phyloP scores from a whole-genome alignment of 1,140 invertebrate species.

The Littorina saxatilis region DNA sequence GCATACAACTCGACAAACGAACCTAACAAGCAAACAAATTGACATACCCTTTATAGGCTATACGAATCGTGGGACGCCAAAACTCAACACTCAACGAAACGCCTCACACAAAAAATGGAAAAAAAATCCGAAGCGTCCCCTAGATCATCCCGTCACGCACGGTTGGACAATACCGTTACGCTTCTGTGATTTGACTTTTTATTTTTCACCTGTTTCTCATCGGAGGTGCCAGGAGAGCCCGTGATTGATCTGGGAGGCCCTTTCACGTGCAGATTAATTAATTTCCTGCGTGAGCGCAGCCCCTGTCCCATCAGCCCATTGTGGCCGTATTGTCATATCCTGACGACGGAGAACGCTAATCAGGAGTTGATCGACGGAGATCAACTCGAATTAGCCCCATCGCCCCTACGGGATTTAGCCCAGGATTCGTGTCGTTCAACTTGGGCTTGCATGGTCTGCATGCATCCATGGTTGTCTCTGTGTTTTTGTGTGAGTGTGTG shows the following conservation, averaged over 20 bases:
- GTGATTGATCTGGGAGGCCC: neutral
- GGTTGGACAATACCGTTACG: neutral
- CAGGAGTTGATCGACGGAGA: neutral
- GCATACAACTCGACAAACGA: no score
- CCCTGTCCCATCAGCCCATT: conserved; percentile 5
- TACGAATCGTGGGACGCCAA: no score
- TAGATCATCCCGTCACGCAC: conserved; percentile 7
- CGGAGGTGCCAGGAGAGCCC: neutral
- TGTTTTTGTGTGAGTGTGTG: no score
- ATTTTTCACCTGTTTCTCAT: neutral
- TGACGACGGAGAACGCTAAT: neutral
- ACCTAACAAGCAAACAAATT: no score
- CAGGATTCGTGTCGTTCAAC: neutral
- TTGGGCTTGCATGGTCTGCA: no score
- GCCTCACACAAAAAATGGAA: no score
- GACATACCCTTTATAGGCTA: no score
- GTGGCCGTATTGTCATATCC: conserved; percentile 4
- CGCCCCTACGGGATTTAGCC: neutral
- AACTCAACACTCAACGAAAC: no score
- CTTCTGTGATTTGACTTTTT: conserved; percentile 5
- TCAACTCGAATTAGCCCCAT: neutral
- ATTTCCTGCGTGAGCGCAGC: conserved; percentile 10
- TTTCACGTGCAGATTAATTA: conserved; percentile 24
- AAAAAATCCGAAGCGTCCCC: neutral
- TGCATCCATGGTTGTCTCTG: no score